Conservation (phyloP, 2,888 invertebrate genomes). For the Scaptomyza cyrtandrae region DNA sequence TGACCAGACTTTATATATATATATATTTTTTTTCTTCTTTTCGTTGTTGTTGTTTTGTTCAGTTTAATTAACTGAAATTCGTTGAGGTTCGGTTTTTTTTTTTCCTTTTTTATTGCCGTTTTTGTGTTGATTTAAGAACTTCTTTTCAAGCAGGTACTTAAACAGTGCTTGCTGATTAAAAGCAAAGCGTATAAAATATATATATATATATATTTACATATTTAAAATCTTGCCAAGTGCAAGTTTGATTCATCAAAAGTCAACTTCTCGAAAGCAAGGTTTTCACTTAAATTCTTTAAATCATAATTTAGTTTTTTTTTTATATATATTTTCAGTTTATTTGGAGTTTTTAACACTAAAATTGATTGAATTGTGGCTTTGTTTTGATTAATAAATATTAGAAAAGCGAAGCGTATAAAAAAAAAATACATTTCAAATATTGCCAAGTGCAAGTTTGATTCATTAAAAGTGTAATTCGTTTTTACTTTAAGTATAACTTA, state of each 20-base stretch:
- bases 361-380: background rate
- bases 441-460: no score
- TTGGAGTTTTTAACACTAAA: background rate
- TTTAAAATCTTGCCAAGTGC: conserved; percentile 10
- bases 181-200: conserved; percentile 14
- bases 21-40: background rate
- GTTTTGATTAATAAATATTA: background rate
- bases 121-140: conserved; percentile 52
- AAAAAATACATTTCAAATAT: no score
- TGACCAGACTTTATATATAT: conserved; percentile 65
- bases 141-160: conserved; percentile 25
- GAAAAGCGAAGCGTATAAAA: no score
- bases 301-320: background rate
- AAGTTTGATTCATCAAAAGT: background rate
- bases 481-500: no score
- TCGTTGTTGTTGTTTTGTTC: conserved; percentile 21
- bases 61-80: conserved; percentile 63
- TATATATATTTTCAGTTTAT: background rate
- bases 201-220: no score
- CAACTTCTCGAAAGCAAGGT: background rate
- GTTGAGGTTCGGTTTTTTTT: conserved; percentile 35
- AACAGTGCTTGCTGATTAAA: conserved; percentile 43
- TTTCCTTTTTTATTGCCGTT: conserved; percentile 28
- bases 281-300: background rate
- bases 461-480: no score